Evolutionary conservation across 2,888 invertebrate species (phyloP).

Genomic region (Ferrisia virgata): DNA sequence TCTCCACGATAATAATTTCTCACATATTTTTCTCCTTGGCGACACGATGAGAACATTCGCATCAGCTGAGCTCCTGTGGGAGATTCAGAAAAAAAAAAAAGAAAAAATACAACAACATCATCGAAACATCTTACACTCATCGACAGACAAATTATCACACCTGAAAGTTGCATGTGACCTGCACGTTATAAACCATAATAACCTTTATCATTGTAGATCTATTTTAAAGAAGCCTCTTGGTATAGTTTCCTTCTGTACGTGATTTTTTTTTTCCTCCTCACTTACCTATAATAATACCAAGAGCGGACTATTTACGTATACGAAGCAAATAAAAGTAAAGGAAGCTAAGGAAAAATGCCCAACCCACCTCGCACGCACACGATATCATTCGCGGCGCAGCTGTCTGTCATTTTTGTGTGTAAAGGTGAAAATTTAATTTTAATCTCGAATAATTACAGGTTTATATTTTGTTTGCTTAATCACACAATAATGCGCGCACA

Average conservation of each 20-base stretch:
- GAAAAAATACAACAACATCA: too few species aligned
- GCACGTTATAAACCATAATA: neutral
- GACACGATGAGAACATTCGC: neutral
- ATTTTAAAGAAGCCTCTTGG: neutral
- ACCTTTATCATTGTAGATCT: neutral
- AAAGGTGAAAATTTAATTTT: constrained; percentile 24
- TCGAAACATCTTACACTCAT: too few species aligned
- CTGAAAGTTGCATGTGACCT: neutral
- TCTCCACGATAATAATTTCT: neutral
- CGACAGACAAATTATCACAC: neutral
- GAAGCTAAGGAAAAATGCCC: neutral
- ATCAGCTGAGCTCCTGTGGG: neutral
- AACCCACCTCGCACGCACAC: constrained; percentile 4
- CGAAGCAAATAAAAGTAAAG: neutral
- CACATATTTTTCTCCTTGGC: neutral
- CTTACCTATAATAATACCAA: neutral
- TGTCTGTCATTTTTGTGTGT: neutral
- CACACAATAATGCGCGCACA: constrained; percentile 7
- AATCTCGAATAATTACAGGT: constrained; percentile 9
- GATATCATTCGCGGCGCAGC: neutral
- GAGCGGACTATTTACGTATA: too few species aligned
- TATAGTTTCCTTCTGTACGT: neutral
- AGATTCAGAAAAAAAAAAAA: neutral
- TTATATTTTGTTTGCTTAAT: constrained; percentile 18
- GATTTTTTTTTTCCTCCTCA: neutral